Base-by-base conservation (phyloP, 2,797 vertebrate genomes). In the Telmatherina bonti region DNA sequence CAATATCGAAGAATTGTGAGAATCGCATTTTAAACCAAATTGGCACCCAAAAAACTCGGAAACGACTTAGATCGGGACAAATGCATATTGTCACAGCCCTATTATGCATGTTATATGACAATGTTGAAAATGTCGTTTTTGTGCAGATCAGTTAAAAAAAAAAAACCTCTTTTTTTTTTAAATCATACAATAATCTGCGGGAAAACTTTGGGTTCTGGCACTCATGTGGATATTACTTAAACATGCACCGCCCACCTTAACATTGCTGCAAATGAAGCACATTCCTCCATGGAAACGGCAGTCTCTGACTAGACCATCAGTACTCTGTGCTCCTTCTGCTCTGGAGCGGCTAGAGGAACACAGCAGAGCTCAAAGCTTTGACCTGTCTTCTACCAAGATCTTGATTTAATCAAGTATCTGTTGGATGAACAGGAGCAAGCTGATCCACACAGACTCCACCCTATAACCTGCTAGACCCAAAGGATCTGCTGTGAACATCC, bases 241-340 rank as follows among this genome's bases (percentile, higher is more conserved):
- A 4, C 54, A 20, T 4, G 31, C 35, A 49, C 54, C 43, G 36
- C 41, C 41, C 30, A 49, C 65, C 43, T 58, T 12, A 31, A 35
- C 65, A 49, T 57, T 33, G 18, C 16, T 36, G 41, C 54, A 15
- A 13, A 47, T 3, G 15, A 31, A 67, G 64, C 53, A 35, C 53
- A 33, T 45, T 18, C 41, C 38, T 67, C 38, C 64, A 35, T 35
- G 53, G 29, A 24, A 43, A 58, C 45, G 30, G 20, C 7, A 27
- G 43, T 49, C 55, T 16, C 54, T 35, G 55, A 27, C 36, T 49
- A 30, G 30, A 11, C 30, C 54, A 58, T 43, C 43, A 31, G 43
- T 41, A 49, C 41, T 13, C 24, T 20, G 30, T 26, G 57, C 43
- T 11, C 31, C 54, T 26, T 30, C 55, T 35, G 30, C 10, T 8